Percentiles rank a stretch among this genome's conserved stretches.
Evolutionary conservation across 2,888 invertebrate species (phyloP).

Genomic region (Leptinotarsa tumamoca): DNA sequence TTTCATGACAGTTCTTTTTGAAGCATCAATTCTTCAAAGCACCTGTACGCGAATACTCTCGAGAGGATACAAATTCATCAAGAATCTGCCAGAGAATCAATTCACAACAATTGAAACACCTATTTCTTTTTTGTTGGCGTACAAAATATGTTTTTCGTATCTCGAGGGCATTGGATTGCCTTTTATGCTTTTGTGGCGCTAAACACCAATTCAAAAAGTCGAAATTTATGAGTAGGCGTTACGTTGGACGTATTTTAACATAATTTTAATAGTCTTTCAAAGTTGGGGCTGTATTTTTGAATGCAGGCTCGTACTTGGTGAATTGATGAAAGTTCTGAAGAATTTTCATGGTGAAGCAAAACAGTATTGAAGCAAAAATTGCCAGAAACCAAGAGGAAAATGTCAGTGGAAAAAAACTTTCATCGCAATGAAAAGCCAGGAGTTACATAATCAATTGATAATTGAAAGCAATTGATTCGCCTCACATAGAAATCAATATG

Average conservation of each 20-base stretch:
- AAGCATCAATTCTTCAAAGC: constrained; percentile 3
- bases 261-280: constrained; percentile 59
- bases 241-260: constrained; percentile 59
- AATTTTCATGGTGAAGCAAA: no score
- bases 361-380: no score
- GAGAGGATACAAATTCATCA: constrained; percentile 2
- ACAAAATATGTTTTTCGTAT: constrained; percentile 20
- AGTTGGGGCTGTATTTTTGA: constrained; percentile 57
- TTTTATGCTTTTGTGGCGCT: constrained; percentile 41
- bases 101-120: constrained; percentile 31
- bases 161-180: constrained; percentile 20
- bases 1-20: background rate
- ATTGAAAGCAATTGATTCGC: no score
- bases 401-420: no score
- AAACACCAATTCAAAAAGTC: constrained; percentile 37
- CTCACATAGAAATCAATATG: no score
- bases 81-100: constrained; percentile 26
- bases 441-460: no score
- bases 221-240: constrained; percentile 61
- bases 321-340: no score
- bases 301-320: constrained; percentile 33
- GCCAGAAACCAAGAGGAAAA: no score
- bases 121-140: constrained; percentile 14
- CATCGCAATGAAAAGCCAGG: no score
- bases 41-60: constrained; percentile 9